These are phyloP conservation scores for Haliclona indistincta DNA, from an alignment of 37 sponge, comb jelly and placozoan species.

Conservation along the genomic window DNA sequence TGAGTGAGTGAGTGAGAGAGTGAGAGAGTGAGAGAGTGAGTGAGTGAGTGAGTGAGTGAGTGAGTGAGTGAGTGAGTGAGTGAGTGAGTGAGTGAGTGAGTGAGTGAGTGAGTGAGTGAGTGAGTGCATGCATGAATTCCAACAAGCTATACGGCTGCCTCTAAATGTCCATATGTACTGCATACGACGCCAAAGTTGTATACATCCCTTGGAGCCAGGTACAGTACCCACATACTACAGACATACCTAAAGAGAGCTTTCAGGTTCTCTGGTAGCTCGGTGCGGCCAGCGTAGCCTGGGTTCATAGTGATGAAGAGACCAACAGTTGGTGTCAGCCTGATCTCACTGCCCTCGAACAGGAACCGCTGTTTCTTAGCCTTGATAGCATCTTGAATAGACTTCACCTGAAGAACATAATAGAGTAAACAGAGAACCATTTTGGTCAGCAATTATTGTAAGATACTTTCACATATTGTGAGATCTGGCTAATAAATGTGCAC, in stretches of 20 bases:
- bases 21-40: not conserved
- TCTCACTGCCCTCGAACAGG: slow-evolving; percentile 89
- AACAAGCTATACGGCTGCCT: not conserved
- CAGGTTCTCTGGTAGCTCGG: slow-evolving; percentile 98
- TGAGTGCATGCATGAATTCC: not conserved
- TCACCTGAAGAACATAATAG: no score
- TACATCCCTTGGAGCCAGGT: not conserved
- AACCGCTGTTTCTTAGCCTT: slow-evolving; percentile 88
- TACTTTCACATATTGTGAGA: no score
- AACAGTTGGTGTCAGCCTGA: slow-evolving; percentile 84
- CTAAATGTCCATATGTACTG: slow-evolving; percentile 6
- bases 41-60: not conserved
- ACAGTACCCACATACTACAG: not conserved
- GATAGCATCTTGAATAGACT: slow-evolving; percentile 98
- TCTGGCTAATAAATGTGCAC: no score
- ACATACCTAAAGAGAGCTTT: slow-evolving; percentile 93
- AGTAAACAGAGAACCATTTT: no score
- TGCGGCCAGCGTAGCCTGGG: slow-evolving; percentile 98
- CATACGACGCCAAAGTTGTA: not conserved
- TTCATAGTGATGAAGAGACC: slow-evolving; percentile 99
- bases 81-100: not conserved
- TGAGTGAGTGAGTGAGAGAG: not conserved
- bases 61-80: not conserved
- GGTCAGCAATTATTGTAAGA: no score
- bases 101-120: not conserved